phyloP scores from a whole-genome alignment of 2,888 invertebrate genomes.

The Cheilosia pagana region DNA sequence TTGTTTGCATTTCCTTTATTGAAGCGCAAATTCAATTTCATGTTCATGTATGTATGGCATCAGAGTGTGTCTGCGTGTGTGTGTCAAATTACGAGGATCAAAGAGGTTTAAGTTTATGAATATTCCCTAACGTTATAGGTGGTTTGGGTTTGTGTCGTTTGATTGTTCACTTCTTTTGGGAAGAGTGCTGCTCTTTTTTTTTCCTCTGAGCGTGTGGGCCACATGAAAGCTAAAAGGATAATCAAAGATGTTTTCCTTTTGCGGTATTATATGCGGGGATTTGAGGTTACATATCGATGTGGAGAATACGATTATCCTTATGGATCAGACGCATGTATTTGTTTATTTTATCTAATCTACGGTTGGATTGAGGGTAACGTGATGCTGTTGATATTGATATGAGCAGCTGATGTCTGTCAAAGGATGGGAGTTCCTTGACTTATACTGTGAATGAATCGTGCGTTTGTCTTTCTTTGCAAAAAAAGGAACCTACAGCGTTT shows the following conservation, averaged over 20 bases:
- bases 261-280: conserved; percentile 54
- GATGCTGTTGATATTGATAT: not conserved
- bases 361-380: conserved; percentile 1
- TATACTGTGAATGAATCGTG: too few relatives aligned
- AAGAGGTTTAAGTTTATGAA: conserved; percentile 66
- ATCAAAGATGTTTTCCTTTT: conserved; percentile 50
- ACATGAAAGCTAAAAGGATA: conserved; percentile 40
- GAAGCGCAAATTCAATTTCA: conserved; percentile 70
- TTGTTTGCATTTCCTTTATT: conserved; percentile 6
- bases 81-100: conserved; percentile 66
- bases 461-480: too few relatives aligned
- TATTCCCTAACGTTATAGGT: conserved; percentile 59
- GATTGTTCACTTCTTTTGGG: conserved; percentile 53
- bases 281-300: conserved; percentile 35
- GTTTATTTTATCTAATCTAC: conserved; percentile 1
- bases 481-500: too few relatives aligned
- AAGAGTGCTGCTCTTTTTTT: conserved; percentile 3
- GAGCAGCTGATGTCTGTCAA: not conserved
- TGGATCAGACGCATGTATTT: conserved; percentile 38
- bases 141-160: conserved; percentile 31
- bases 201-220: not conserved
- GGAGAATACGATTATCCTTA: conserved; percentile 36
- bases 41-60: conserved; percentile 41
- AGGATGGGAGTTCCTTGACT: too few relatives aligned
- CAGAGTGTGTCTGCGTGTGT: conserved; percentile 22